Conservation (phyloP, 2,113 vertebrate genomes). For the Melanocharis versteri region DNA sequence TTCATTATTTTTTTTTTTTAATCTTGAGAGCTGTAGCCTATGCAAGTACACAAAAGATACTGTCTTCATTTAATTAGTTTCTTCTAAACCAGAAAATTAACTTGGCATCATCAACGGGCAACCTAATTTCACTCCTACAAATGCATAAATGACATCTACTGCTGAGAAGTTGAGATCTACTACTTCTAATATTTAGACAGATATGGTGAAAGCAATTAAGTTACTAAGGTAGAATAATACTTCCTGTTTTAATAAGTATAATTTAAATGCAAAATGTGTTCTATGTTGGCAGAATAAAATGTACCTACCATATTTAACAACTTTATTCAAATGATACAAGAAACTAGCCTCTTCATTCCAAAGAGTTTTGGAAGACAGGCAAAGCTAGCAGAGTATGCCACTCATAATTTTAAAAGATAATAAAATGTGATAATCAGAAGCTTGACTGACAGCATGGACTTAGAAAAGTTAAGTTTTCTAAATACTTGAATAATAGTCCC, state of each 20-base stretch:
- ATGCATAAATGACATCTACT: not conserved
- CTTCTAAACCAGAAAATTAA: conserved; percentile 24
- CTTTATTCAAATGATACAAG: not conserved
- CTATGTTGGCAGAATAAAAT: not conserved
- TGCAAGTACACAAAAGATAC: not conserved
- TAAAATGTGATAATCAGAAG: not conserved
- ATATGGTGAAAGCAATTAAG: not conserved
- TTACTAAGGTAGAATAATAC: not conserved
- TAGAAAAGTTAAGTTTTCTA: not conserved
- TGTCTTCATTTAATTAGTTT: conserved; percentile 20
- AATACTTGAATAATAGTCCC: not conserved
- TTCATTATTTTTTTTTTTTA: not conserved
- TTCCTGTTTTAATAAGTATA: not conserved
- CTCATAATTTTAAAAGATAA: not conserved
- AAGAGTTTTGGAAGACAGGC: not conserved
- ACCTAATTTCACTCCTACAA: not conserved
- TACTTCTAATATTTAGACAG: not conserved
- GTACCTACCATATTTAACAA: not conserved
- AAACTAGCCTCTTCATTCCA: not conserved
- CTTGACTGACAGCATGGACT: not conserved
- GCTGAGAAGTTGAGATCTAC: not conserved
- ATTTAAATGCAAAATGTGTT: conserved; percentile 28
- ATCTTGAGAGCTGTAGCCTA: not conserved
- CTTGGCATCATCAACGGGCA: conserved; percentile 1
- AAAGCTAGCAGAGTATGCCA: not conserved